Percentiles rank a stretch among this genome's conserved stretches.
Evolutionary conservation across 2,888 invertebrate species (phyloP).

Genomic region (Alloscopus bannaensis): DNA sequence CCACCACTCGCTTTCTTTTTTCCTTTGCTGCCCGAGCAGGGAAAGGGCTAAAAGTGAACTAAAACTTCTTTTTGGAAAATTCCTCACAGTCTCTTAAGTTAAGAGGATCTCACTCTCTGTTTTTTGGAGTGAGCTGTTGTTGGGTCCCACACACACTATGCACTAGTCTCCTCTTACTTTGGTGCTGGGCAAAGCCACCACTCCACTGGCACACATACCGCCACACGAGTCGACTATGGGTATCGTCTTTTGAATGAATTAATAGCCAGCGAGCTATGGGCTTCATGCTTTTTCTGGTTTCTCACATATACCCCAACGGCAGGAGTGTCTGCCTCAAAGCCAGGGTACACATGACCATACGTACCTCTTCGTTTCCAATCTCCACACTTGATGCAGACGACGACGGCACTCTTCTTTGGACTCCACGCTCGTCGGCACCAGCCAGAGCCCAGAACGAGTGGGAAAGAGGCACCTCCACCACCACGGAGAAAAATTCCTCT

Average conservation of each 20-base stretch:
- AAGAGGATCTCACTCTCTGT: slow-evolving; percentile 49
- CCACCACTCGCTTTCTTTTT: background rate
- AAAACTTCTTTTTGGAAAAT: slow-evolving; percentile 41
- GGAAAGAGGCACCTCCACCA: slow-evolving; percentile 27
- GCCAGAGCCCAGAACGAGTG: slow-evolving; percentile 27
- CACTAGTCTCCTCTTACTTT: background rate
- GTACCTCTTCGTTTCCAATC: slow-evolving; percentile 22
- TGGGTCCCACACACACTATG: slow-evolving; percentile 6
- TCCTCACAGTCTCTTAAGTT: slow-evolving; percentile 42
- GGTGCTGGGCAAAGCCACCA: background rate
- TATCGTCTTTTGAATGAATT: no score
- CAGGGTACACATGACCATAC: slow-evolving; percentile 10
- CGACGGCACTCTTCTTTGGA: background rate
- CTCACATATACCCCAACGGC: background rate
- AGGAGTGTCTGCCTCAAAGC: no score
- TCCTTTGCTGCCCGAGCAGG: slow-evolving; percentile 41
- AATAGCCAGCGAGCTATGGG: no score
- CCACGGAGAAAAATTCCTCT: slow-evolving; percentile 41
- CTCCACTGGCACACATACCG: background rate
- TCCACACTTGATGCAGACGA: background rate
- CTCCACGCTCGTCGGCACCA: slow-evolving; percentile 29
- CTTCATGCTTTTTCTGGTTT: no score
- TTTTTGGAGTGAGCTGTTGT: slow-evolving; percentile 35
- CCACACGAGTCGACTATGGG: no score
- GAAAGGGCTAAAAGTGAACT: slow-evolving; percentile 57